A percentile compares a stretch with the other conserved stretches of the same genome.
Conservation (phyloP, 2,113 vertebrate species). For the Brachypteracias leptosomus region DNA sequence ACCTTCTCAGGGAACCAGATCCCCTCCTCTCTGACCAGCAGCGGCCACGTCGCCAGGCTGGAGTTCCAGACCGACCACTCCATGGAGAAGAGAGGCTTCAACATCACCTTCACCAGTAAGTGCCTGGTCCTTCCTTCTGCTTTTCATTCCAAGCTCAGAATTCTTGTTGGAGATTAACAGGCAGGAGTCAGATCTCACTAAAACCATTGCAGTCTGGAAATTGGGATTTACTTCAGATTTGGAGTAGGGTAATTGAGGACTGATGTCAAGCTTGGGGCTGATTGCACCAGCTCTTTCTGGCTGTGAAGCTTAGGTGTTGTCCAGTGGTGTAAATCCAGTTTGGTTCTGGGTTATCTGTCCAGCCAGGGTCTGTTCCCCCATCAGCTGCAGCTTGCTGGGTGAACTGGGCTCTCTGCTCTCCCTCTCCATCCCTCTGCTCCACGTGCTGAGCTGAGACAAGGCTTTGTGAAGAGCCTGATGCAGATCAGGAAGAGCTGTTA, state of each 20-base stretch:
- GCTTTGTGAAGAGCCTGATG: neutral
- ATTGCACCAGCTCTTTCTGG: neutral
- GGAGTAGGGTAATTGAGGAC: neutral
- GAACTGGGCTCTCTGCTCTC: neutral
- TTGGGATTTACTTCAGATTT: neutral
- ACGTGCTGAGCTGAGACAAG: rapidly evolving
- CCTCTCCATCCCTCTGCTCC: neutral
- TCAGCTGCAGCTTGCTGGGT: neutral
- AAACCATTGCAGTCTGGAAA: neutral
- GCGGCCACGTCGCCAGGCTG: slow-evolving; percentile 89
- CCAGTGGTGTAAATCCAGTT: neutral
- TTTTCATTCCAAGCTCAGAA: neutral
- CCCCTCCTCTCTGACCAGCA: slow-evolving; percentile 95
- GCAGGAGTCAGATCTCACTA: neutral
- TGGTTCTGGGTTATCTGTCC: neutral
- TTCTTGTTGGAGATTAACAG: rapidly evolving
- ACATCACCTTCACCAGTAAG: slow-evolving; percentile 98
- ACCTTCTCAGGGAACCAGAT: slow-evolving; percentile 93
- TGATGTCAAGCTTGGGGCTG: neutral
- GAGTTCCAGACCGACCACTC: slow-evolving; percentile 99
- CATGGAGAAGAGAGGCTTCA: slow-evolving; percentile 96
- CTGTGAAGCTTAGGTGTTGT: neutral
- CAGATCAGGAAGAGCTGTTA: neutral
- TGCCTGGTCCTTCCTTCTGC: neutral
- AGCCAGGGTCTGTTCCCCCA: neutral